phyloP scores from a whole-genome alignment of 2,113 vertebrate genomes.

The Heterotis niloticus region DNA sequence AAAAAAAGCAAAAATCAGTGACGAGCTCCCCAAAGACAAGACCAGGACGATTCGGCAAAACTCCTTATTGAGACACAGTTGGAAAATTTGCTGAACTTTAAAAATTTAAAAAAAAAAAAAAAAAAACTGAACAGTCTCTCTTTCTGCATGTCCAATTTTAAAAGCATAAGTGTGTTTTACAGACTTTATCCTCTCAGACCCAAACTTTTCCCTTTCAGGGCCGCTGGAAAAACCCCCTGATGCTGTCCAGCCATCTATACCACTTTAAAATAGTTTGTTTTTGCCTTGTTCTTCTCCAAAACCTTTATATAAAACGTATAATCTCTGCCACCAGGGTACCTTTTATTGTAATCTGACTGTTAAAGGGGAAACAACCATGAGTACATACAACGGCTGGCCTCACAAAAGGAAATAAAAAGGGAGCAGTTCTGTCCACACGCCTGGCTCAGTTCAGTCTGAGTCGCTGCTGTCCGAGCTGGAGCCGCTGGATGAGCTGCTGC shows the following conservation, averaged over 20 bases:
- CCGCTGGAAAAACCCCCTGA: conserved; percentile 29
- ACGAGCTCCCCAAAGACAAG: not conserved
- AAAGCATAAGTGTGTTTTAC: conserved; percentile 23
- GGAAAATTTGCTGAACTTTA: conserved; percentile 30
- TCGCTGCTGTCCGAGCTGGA: conserved; percentile 79
- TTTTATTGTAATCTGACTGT: conserved; percentile 35
- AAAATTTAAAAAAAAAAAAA: conserved; percentile 28
- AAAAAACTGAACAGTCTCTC: not conserved
- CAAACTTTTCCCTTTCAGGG: conserved; percentile 44
- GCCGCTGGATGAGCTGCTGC: conserved; percentile 73
- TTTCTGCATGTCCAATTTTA: conserved; percentile 36
- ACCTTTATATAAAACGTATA: conserved; percentile 35
- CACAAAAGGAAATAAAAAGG: conserved; percentile 26
- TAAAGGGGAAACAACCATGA: conserved; percentile 37
- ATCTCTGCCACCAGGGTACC: conserved; percentile 34
- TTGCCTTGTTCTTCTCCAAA: conserved; percentile 26
- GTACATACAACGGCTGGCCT: conserved; percentile 40
- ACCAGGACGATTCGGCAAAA: conserved; percentile 5
- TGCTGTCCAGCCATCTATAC: conserved; percentile 26
- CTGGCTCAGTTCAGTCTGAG: conserved; percentile 58
- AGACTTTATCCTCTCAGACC: conserved; percentile 29
- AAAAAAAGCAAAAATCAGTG: not conserved
- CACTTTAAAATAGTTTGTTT: not conserved
- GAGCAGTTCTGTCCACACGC: conserved; percentile 30
- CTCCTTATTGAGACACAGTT: conserved; percentile 30